Evolutionary conservation across 2,888 invertebrate genomes (phyloP).

Genomic region (Eristalinus aeneus): DNA sequence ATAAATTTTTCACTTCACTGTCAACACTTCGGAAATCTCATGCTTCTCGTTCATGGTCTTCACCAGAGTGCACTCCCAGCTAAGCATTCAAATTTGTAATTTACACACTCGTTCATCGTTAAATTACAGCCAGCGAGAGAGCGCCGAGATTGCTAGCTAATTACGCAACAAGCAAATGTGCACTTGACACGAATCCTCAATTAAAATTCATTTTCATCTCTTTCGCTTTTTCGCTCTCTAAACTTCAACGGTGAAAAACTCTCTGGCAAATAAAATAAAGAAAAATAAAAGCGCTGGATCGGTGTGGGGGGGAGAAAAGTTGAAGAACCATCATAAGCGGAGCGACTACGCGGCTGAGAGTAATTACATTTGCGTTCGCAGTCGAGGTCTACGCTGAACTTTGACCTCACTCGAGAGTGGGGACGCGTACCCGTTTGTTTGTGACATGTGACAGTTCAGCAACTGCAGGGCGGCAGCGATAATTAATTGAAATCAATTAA

Average conservation of each 20-base stretch:
- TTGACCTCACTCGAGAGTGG: neutral
- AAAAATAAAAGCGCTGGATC: no score
- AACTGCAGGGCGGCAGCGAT: neutral
- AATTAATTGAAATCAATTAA: neutral
- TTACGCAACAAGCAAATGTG: constrained; percentile 27
- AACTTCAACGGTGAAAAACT: neutral
- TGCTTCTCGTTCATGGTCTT: neutral
- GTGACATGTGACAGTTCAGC: neutral
- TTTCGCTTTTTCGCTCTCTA: neutral
- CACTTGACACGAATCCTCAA: constrained; percentile 45
- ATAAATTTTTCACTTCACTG: no score
- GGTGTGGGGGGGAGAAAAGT: neutral
- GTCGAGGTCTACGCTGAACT: neutral
- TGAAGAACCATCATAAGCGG: neutral
- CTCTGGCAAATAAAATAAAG: neutral
- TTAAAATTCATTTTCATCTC: constrained; percentile 20
- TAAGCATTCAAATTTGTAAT: neutral
- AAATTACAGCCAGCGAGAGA: neutral
- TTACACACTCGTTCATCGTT: neutral
- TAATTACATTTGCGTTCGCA: neutral
- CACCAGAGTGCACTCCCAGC: neutral
- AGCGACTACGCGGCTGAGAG: neutral
- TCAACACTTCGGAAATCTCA: neutral
- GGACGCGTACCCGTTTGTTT: neutral
- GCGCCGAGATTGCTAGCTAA: constrained; percentile 5